Evolutionary conservation across 2,888 invertebrate species (phyloP).

Genomic region (Andrena bicolor): DNA sequence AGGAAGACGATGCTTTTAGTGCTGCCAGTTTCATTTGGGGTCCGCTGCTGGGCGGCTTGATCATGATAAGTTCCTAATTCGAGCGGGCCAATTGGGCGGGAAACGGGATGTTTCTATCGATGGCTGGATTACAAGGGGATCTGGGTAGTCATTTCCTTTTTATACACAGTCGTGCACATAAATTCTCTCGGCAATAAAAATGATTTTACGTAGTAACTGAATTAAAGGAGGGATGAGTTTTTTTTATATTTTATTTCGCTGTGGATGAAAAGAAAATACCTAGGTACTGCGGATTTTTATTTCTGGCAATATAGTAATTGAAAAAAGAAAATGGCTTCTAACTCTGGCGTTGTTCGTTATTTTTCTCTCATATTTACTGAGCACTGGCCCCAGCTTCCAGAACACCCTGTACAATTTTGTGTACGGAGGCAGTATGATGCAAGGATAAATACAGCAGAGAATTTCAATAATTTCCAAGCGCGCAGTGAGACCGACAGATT

Average conservation of each 20-base stretch:
- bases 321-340: no score
- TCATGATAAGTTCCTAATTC: constrained; percentile 58
- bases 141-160: constrained; percentile 14
- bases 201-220: no score
- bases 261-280: no score
- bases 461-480: constrained; percentile 55
- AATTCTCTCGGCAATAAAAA: no score
- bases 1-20: constrained; percentile 43
- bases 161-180: neutral
- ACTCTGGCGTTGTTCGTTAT: no score
- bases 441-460: constrained; percentile 13
- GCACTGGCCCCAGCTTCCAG: neutral
- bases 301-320: no score
- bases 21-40: constrained; percentile 52
- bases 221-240: no score
- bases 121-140: constrained; percentile 15
- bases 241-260: no score
- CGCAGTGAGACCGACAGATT: constrained; percentile 67
- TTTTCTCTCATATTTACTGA: neutral
- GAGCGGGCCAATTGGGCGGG: constrained; percentile 34
- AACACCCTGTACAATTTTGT: no score
- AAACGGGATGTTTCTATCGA: constrained; percentile 15
- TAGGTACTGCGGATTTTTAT: no score
- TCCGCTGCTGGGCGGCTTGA: constrained; percentile 40
- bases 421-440: neutral